phyloP scores from a whole-genome alignment of 1,140 invertebrate species.

The Oedothorax gibbosus region DNA sequence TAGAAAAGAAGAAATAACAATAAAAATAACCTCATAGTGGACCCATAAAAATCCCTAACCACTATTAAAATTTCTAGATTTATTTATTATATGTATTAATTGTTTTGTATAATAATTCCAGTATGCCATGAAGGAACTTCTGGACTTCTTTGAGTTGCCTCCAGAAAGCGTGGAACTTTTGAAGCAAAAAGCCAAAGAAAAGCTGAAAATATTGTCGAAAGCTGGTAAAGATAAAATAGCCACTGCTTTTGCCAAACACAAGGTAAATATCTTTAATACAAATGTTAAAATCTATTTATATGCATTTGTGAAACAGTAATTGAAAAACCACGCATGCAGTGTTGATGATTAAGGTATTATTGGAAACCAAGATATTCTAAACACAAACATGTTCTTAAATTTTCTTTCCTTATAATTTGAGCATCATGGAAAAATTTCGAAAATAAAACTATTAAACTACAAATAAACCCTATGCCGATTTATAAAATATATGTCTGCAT shows the following conservation, averaged over 20 bases:
- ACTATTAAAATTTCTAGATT: no score
- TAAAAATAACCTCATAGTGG: no score
- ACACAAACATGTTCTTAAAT: no score
- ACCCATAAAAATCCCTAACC: no score
- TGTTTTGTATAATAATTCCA: slow-evolving; percentile 68
- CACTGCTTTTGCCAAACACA: slow-evolving; percentile 74
- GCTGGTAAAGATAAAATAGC: slow-evolving; percentile 68
- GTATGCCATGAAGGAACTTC: slow-evolving; percentile 80
- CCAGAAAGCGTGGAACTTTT: slow-evolving; percentile 66
- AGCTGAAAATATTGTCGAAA: slow-evolving; percentile 66
- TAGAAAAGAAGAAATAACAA: no score
- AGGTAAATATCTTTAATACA: slow-evolving; percentile 68
- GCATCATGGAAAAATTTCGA: background rate
- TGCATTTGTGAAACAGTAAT: no score
- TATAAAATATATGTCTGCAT: no score
- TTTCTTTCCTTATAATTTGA: background rate
- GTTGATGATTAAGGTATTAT: no score
- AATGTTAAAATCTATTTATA: background rate
- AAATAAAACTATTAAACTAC: background rate
- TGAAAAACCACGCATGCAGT: no score
- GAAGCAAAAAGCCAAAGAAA: slow-evolving; percentile 66
- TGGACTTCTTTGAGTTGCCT: slow-evolving; percentile 79
- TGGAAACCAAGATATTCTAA: no score
- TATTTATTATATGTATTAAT: no score
- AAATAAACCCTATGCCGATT: no score